Percentiles rank a stretch among this genome's conserved stretches.
Conservation (phyloP, 2,888 invertebrate genomes). For the Tanypteryx hageni region DNA sequence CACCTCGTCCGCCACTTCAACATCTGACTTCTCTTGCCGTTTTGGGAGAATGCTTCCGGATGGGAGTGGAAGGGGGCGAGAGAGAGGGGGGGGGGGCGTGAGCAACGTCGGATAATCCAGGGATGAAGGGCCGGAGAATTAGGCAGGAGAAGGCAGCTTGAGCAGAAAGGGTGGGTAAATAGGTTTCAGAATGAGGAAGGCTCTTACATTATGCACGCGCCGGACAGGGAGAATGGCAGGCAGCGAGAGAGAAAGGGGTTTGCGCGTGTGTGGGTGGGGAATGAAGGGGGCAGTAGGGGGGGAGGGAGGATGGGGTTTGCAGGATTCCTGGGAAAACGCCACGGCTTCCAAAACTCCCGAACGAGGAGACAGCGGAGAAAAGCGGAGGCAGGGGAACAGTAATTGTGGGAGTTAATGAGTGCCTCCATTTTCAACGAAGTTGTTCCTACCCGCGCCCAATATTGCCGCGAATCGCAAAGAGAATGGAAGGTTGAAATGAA, state of each 20-base stretch:
- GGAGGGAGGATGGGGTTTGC: background rate
- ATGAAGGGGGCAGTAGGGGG: background rate
- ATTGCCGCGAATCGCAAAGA: slow-evolving; percentile 8
- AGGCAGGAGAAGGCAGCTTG: slow-evolving; percentile 25
- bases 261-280: background rate
- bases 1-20: background rate
- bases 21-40: background rate
- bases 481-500: background rate
- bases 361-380: too few relatives aligned
- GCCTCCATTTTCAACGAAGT: slow-evolving; percentile 23
- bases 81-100: background rate
- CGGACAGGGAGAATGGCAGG: slow-evolving; percentile 47
- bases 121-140: slow-evolving; percentile 28
- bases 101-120: slow-evolving; percentile 22
- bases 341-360: too few relatives aligned
- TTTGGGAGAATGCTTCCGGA: background rate
- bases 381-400: background rate
- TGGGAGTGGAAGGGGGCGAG: background rate
- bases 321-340: too few relatives aligned
- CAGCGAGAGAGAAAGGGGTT: background rate
- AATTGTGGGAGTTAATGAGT: slow-evolving; percentile 41
- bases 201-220: slow-evolving; percentile 45
- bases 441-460: background rate
- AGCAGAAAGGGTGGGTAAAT: slow-evolving; percentile 21
- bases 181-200: slow-evolving; percentile 38